Conservation (phyloP, 1,140 invertebrate genomes). For the Harlomillsia oculata region DNA sequence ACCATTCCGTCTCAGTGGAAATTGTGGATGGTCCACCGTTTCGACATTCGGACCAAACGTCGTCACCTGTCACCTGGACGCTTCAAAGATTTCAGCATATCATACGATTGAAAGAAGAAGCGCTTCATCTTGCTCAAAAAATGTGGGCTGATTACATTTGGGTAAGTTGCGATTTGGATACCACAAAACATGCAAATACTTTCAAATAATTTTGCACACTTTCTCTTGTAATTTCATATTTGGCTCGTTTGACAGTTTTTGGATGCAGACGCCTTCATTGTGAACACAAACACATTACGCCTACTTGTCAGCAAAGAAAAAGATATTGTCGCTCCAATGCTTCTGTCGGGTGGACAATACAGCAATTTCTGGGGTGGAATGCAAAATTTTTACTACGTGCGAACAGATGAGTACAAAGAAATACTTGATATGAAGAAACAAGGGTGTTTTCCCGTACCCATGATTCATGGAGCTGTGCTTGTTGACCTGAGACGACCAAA, state of each 20-base stretch:
- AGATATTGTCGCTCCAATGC: slow-evolving; percentile 66
- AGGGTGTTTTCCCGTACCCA: slow-evolving; percentile 76
- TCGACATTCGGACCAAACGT: slow-evolving; percentile 52
- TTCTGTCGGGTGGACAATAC: slow-evolving; percentile 75
- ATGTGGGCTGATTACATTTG: slow-evolving; percentile 78
- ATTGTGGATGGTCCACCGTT: slow-evolving; percentile 46
- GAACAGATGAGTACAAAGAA: slow-evolving; percentile 75
- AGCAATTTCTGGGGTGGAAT: slow-evolving; percentile 96
- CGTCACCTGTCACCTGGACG: slow-evolving; percentile 60
- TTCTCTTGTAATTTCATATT: not conserved
- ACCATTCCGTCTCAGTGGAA: slow-evolving; percentile 60
- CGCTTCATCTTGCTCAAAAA: slow-evolving; percentile 58
- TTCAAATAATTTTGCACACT: not conserved
- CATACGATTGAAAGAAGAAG: slow-evolving; percentile 68
- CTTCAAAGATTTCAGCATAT: slow-evolving; percentile 64
- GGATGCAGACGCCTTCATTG: slow-evolving; percentile 79
- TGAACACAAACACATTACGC: slow-evolving; percentile 57
- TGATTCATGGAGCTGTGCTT: slow-evolving; percentile 83
- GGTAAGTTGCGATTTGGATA: slow-evolving; percentile 45
- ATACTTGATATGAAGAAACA: slow-evolving; percentile 61
- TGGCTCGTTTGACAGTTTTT: slow-evolving; percentile 59
- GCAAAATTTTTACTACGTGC: slow-evolving; percentile 75
- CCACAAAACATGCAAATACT: not conserved
- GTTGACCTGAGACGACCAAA: slow-evolving; percentile 57
- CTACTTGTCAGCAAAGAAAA: slow-evolving; percentile 56